Evolutionary conservation across 2,888 invertebrate species (phyloP).

Genomic region (Himalopsyche japonica): DNA sequence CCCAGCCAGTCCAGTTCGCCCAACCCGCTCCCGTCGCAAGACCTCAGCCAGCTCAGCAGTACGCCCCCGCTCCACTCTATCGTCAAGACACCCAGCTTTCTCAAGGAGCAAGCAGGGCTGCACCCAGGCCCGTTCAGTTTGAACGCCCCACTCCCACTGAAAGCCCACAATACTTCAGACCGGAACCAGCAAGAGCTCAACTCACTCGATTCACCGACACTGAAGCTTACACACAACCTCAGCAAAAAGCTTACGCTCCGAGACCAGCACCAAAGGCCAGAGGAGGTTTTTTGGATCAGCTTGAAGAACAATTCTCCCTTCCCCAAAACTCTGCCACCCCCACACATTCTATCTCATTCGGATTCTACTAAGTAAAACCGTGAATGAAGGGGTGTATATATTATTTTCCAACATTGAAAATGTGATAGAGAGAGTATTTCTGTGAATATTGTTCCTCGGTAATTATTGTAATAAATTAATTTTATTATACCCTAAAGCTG

Average conservation of each 20-base stretch:
- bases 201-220: constrained; percentile 42
- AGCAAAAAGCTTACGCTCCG: constrained; percentile 41
- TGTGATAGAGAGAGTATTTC: constrained; percentile 9
- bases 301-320: constrained; percentile 78
- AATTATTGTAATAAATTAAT: constrained; percentile 35
- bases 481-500: neutral
- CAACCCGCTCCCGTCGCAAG: constrained; percentile 39
- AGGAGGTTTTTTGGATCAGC: constrained; percentile 73
- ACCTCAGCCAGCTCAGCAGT: constrained; percentile 32
- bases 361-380: constrained; percentile 65
- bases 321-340: constrained; percentile 67
- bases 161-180: constrained; percentile 39
- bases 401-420: neutral
- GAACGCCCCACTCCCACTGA: constrained; percentile 42
- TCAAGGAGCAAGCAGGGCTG: constrained; percentile 48
- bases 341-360: constrained; percentile 82
- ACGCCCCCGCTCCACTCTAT: constrained; percentile 42
- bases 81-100: constrained; percentile 42
- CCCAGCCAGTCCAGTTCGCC: constrained; percentile 42
- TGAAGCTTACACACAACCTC: constrained; percentile 42
- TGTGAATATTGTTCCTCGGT: constrained; percentile 29
- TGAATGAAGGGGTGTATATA: neutral
- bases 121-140: constrained; percentile 46
- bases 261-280: constrained; percentile 47
- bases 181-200: constrained; percentile 44